These are phyloP conservation scores for Chelon labrosus DNA, from an alignment of 2,797 vertebrate genomes.

Conservation along the genomic window DNA sequence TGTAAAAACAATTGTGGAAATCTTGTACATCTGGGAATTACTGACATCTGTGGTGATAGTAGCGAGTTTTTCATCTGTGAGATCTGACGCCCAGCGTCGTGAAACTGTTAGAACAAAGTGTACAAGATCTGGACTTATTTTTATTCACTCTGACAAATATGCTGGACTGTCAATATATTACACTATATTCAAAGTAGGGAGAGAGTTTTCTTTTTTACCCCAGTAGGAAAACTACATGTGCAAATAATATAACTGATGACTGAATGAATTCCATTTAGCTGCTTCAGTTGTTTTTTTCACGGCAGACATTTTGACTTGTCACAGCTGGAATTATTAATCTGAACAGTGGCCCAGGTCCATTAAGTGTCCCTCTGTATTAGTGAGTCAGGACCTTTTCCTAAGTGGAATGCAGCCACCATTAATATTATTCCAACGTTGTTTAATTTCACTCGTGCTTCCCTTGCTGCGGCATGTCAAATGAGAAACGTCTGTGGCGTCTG, in stretches of 20 bases:
- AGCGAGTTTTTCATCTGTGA: background rate
- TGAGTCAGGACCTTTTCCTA: background rate
- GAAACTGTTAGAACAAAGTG: background rate
- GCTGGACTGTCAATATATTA: background rate
- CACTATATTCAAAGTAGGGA: background rate
- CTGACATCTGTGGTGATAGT: background rate
- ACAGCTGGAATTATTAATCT: background rate
- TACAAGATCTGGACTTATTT: background rate
- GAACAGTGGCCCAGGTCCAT: background rate
- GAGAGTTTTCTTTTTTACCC: background rate
- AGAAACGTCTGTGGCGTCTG: background rate
- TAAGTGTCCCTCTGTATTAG: background rate
- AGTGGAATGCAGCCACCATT: background rate
- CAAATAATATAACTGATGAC: background rate
- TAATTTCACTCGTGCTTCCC: background rate
- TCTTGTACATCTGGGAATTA: background rate
- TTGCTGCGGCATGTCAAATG: background rate
- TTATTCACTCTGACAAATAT: background rate
- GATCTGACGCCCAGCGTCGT: background rate
- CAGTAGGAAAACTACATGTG: background rate
- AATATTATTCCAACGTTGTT: conserved; percentile 10
- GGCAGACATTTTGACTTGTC: background rate
- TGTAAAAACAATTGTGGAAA: background rate
- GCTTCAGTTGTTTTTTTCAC: background rate
- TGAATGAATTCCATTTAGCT: background rate